These are phyloP conservation scores for Psilopogon haemacephalus DNA, from an alignment of 2,113 vertebrate genomes.

Conservation along the genomic window DNA sequence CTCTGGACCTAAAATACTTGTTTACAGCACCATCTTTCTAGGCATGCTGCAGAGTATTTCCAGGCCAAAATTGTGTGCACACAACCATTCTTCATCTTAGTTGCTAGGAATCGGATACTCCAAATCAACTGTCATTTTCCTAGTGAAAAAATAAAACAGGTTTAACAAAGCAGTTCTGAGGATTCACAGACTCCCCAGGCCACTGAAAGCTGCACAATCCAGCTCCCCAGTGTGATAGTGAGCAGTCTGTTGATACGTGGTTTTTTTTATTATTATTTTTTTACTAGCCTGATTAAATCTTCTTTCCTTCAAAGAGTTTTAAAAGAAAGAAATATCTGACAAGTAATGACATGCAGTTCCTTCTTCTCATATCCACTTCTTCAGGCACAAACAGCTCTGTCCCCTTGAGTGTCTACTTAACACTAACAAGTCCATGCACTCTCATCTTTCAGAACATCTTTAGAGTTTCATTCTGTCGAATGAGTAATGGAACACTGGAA, in stretches of 20 bases:
- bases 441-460: not conserved
- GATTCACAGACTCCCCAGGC: not conserved
- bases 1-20: not conserved
- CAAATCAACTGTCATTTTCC: not conserved
- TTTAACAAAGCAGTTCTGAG: not conserved
- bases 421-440: fast-evolving
- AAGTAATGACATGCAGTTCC: not conserved
- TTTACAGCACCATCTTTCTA: not conserved
- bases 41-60: not conserved
- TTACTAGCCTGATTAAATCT: not conserved
- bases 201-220: not conserved
- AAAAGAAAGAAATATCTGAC: not conserved
- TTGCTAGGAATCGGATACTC: not conserved
- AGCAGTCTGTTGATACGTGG: not conserved
- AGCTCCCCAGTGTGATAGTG: not conserved
- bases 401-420: not conserved
- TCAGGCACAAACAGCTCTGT: not conserved
- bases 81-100: not conserved
- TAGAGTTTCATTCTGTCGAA: not conserved
- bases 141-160: not conserved
- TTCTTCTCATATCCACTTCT: not conserved
- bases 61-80: not conserved
- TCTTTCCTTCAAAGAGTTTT: not conserved
- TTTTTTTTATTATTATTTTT: not conserved
- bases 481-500: too few species aligned